These are phyloP conservation scores for Pan troglodytes DNA, from an alignment of 2,113 vertebrate species.

Conservation along the genomic window DNA sequence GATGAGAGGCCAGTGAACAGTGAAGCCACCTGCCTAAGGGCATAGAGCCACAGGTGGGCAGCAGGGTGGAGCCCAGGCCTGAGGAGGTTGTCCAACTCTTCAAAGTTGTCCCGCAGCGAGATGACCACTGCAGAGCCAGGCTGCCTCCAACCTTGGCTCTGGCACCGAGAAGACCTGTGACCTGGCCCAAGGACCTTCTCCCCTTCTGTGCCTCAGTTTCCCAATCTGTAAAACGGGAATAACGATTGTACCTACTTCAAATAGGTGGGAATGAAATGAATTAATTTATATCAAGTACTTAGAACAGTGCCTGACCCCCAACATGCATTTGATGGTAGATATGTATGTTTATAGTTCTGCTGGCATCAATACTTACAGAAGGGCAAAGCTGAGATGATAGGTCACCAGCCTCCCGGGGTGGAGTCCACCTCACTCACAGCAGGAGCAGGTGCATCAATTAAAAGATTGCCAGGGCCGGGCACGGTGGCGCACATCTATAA, in stretches of 20 bases:
- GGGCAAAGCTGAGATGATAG: background rate
- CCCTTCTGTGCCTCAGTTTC: background rate
- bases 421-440: background rate
- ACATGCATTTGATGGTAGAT: accelerated
- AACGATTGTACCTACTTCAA: background rate
- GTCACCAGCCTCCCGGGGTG: background rate
- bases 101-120: accelerated
- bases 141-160: background rate
- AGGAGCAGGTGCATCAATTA: no score
- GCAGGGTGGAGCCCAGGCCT: background rate
- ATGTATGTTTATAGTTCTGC: no score
- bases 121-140: background rate
- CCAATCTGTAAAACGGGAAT: background rate
- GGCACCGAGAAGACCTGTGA: background rate
- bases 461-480: no score
- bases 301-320: background rate
- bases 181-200: background rate
- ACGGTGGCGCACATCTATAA: no score
- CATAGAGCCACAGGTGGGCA: background rate
- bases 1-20: background rate
- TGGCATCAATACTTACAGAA: background rate
- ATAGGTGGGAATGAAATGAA: background rate
- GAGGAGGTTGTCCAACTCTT: background rate
- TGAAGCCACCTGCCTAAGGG: background rate
- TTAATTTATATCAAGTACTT: background rate